These are phyloP conservation scores for Mastacembelus armatus DNA, from an alignment of 2,797 vertebrate species.

Conservation along the genomic window DNA sequence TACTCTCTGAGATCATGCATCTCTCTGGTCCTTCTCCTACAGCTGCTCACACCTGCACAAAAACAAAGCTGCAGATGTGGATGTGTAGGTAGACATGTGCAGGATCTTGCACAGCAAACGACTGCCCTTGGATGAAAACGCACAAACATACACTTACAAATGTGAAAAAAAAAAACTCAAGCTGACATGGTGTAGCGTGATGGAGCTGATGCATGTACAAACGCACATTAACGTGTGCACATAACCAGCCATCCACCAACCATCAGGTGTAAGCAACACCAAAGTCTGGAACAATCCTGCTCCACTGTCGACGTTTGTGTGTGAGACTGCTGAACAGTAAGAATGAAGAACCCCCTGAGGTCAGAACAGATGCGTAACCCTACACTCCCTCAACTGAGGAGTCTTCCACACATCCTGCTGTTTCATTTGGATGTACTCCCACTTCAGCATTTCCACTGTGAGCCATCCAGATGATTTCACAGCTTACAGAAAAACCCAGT, in stretches of 20 bases:
- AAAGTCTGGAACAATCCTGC: conserved; percentile 50
- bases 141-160: background rate
- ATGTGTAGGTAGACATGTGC: background rate
- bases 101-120: background rate
- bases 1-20: conserved; percentile 38
- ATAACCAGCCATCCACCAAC: conserved; percentile 64
- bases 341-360: conserved; percentile 71
- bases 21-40: conserved; percentile 22
- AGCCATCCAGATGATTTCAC: conserved; percentile 72
- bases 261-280: conserved; percentile 72
- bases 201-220: conserved; percentile 15
- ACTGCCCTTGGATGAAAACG: background rate
- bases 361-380: conserved; percentile 73
- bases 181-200: conserved; percentile 28
- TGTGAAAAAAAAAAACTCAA: no score
- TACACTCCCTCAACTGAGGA: conserved; percentile 60
- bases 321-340: conserved; percentile 46
- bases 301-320: conserved; percentile 13
- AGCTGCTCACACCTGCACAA: conserved; percentile 12
- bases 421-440: conserved; percentile 72
- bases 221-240: conserved; percentile 33
- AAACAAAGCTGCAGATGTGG: background rate
- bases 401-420: conserved; percentile 59
- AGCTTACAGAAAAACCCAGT: conserved; percentile 63
- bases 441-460: conserved; percentile 63